Percentiles rank a stretch among this genome's conserved stretches.
Conservation (phyloP, 2,888 invertebrate species). For the Apeira syringaria region DNA sequence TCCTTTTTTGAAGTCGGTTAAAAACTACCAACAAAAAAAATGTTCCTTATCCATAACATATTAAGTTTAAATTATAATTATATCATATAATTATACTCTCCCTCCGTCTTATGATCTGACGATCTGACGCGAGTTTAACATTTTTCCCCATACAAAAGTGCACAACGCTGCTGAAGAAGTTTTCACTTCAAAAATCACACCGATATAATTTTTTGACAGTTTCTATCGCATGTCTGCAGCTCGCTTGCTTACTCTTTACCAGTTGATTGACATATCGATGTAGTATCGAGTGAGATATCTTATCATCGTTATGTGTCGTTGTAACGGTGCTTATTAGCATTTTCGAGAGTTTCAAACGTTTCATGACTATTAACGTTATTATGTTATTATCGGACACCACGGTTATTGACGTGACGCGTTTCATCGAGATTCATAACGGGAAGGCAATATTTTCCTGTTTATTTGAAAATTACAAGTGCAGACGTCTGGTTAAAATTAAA, state of each 20-base stretch:
- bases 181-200: too few species aligned
- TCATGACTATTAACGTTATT: constrained; percentile 31
- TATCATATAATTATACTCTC: too few species aligned
- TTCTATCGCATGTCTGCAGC: constrained; percentile 14
- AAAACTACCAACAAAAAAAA: too few species aligned
- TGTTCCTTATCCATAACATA: too few species aligned
- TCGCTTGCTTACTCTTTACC: constrained; percentile 24
- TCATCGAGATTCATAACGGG: not conserved
- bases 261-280: constrained; percentile 43
- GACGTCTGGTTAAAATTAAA: too few species aligned
- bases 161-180: too few species aligned
- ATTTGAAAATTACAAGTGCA: not conserved
- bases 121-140: too few species aligned
- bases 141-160: too few species aligned
- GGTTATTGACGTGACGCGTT: constrained; percentile 12
- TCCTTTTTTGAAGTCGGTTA: too few species aligned
- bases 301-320: constrained; percentile 43
- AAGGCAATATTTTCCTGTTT: constrained; percentile 3
- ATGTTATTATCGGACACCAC: constrained; percentile 17
- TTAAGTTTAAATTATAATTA: too few species aligned
- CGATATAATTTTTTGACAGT: too few species aligned
- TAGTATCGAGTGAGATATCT: constrained; percentile 37
- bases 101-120: too few species aligned
- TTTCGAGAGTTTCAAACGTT: constrained; percentile 48
- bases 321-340: constrained; percentile 56